Evolutionary conservation across 2,113 vertebrate species (phyloP), one percentile per base, ranked within the genome.

Genomic region (Pterocles burchelli): DNA sequence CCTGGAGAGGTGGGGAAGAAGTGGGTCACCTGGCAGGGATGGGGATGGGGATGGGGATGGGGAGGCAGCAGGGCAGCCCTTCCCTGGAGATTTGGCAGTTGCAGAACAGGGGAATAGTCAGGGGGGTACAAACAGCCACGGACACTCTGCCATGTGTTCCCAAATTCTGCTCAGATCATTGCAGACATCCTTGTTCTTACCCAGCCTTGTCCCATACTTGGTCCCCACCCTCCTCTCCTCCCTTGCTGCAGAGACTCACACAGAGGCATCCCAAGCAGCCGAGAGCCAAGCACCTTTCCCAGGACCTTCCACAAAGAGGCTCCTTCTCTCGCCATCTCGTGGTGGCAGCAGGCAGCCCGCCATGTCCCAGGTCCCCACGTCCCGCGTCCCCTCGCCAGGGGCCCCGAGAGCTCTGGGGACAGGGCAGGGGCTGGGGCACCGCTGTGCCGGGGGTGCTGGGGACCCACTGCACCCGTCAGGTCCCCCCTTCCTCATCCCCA

Each of bases 291-390:
- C 46, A 18, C 51, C 61, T 29, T 34, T n/a, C 15, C 25, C 2
- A 6, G 89, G 84, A 43, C 52, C 14, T 71, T n/a, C 70, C 5
- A 19, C 85, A 18, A 22, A 83, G 68, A 73, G 57, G 33, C 46
- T 93, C 89, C 94, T 94, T 95, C 62, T 88, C 75, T 96, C 95
- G 96, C 97, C 97, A 96, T 54, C 96, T 97, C 94, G 96, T 86
- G 96, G 96, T 75, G 92, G 73, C 68, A 71, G 43, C 5, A 10
- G 89, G 92, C 89, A 96, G 77, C 66, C 76, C 18, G 71, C 46
- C 85, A 20, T 22, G 9, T 22, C 45, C 83, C 13, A 8, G 12
- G 49, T 51, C 49, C 31, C 59, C n/a, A 1, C 3, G 1, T 6
- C 59, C 38, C 5, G 0, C 2, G 6, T 29, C 46, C 43, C 18